A percentile compares a stretch with the other conserved stretches of the same genome.
Evolutionary conservation across 2,113 vertebrate genomes (phyloP).

Genomic region (Antigone vipio): DNA sequence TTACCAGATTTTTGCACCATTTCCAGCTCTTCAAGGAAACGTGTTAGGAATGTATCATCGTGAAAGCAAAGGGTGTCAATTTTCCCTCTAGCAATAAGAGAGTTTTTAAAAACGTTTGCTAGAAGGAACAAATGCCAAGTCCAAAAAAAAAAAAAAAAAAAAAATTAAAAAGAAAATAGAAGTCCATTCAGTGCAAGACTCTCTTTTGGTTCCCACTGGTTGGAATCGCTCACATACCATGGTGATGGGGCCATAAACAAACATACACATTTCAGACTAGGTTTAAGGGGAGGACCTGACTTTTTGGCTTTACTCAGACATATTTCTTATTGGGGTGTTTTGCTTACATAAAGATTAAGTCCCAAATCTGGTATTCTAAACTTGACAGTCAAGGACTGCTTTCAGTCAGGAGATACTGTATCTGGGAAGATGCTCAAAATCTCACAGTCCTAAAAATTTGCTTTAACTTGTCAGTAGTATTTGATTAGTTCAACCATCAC

Average conservation of each 20-base stretch:
- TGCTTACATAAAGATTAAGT: conserved; percentile 54
- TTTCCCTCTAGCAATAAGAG: conserved; percentile 65
- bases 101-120: conserved; percentile 65
- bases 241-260: background rate
- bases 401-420: conserved; percentile 56
- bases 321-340: conserved; percentile 45
- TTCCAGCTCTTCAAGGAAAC: conserved; percentile 65
- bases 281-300: background rate
- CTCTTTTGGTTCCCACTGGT: conserved; percentile 16
- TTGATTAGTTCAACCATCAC: conserved; percentile 56
- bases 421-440: conserved; percentile 65
- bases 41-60: conserved; percentile 67
- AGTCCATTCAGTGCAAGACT: conserved; percentile 52
- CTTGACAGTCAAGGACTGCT: conserved; percentile 62
- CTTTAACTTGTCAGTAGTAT: conserved; percentile 54
- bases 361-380: conserved; percentile 36
- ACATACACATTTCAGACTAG: background rate
- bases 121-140: conserved; percentile 67
- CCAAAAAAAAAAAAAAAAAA: background rate
- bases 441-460: conserved; percentile 61
- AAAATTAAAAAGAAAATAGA: conserved; percentile 6
- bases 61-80: conserved; percentile 69
- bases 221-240: conserved; percentile 10
- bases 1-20: conserved; percentile 63
- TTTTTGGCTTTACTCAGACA: background rate